Percentiles rank a stretch among this genome's conserved stretches.
phyloP scores from a whole-genome alignment of 35 echinoderm and acorn worm genomes.

The Patiria miniata region DNA sequence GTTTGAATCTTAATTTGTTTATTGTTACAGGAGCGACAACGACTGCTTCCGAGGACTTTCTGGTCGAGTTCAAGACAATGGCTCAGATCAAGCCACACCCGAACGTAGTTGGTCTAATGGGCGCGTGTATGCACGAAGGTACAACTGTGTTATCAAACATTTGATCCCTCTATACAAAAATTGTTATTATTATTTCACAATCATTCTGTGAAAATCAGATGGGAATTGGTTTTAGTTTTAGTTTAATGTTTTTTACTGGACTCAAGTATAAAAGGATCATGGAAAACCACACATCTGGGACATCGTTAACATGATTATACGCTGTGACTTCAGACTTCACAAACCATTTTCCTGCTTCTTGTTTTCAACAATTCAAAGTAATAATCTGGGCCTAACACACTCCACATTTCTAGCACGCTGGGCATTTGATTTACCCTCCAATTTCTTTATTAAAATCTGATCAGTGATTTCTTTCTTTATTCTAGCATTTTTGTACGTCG shows the following conservation, averaged over 20 bases:
- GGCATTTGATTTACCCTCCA: too few relatives aligned
- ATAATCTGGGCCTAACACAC: too few relatives aligned
- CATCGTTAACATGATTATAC: too few relatives aligned
- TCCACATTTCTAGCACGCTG: too few relatives aligned
- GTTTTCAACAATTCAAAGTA: too few relatives aligned
- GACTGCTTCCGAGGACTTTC: background rate
- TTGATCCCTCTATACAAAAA: too few relatives aligned
- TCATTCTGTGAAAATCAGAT: background rate
- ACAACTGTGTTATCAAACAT: background rate
- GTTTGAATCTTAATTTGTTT: too few relatives aligned
- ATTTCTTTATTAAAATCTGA: too few relatives aligned
- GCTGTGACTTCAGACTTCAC: too few relatives aligned
- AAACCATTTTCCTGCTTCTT: too few relatives aligned
- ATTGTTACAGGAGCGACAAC: background rate
- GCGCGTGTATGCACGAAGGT: background rate
- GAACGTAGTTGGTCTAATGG: background rate
- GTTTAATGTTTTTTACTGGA: background rate
- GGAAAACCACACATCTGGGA: background rate
- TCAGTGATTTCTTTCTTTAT: too few relatives aligned
- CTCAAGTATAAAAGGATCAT: background rate
- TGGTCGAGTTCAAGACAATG: constrained; percentile 18
- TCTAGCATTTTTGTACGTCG: constrained; percentile 38
- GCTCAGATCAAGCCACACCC: background rate
- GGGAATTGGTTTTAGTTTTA: background rate
- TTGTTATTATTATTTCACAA: too few relatives aligned